Conservation (phyloP, 2,797 vertebrate species). For the Uromys caudimaculatus region DNA sequence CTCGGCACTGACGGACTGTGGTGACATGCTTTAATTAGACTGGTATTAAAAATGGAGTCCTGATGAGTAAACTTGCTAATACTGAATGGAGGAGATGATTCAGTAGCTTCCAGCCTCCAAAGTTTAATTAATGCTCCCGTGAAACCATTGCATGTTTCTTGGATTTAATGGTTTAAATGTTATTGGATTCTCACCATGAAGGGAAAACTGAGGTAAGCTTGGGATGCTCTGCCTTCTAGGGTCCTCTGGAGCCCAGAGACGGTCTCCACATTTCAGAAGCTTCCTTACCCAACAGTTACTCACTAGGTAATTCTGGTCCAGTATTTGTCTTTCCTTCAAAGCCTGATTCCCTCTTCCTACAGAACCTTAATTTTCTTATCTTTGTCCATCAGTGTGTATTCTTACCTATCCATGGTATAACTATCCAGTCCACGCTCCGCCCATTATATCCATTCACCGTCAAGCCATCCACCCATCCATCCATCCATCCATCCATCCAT, state of each 20-base stretch:
- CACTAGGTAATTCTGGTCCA: neutral
- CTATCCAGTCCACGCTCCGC: neutral
- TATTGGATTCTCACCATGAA: neutral
- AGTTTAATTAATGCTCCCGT: conserved; percentile 64
- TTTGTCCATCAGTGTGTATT: neutral
- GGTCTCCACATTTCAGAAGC: neutral
- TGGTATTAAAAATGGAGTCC: conserved; percentile 69
- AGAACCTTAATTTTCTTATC: conserved; percentile 4
- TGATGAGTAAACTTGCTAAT: conserved; percentile 59
- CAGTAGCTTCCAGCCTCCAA: conserved; percentile 28
- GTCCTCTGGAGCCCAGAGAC: neutral
- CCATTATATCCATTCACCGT: neutral
- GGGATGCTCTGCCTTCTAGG: neutral
- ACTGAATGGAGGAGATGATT: conserved; percentile 42
- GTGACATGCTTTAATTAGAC: conserved; percentile 64
- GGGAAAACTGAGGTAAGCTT: neutral
- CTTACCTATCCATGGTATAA: neutral
- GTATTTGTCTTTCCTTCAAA: conserved; percentile 2
- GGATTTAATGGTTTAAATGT: conserved; percentile 24
- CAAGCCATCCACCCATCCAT: neutral
- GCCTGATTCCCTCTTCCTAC: neutral
- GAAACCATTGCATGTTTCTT: conserved; percentile 14
- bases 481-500: too few relatives aligned
- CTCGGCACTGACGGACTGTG: conserved; percentile 40
- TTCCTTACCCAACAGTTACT: neutral